These are phyloP conservation scores for Rhipidura dahli DNA, from an alignment of 2,113 vertebrate species.

Conservation along the genomic window DNA sequence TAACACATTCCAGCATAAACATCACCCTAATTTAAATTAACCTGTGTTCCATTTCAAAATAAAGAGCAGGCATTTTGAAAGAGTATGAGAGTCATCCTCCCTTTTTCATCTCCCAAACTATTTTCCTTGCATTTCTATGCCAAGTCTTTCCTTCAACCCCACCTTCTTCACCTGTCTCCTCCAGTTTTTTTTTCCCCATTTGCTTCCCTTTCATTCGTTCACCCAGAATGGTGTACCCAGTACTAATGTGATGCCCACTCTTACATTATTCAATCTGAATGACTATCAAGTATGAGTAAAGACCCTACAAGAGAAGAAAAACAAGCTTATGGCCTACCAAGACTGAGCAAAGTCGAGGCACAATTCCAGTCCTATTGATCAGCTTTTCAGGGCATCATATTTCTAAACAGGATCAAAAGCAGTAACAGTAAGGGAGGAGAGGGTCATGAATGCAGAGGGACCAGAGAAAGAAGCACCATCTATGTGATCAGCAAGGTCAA, in stretches of 20 bases:
- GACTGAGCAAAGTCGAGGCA: background rate
- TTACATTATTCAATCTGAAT: background rate
- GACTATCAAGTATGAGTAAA: background rate
- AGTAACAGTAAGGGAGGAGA: background rate
- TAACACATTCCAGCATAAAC: constrained; percentile 34
- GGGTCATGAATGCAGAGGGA: background rate
- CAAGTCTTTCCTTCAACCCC: background rate
- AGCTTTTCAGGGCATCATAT: background rate
- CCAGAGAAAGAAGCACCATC: background rate
- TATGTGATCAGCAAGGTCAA: background rate
- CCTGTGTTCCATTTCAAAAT: background rate
- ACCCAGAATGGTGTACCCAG: background rate
- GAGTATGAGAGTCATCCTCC: background rate
- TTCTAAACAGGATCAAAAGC: background rate
- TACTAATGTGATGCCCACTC: background rate
- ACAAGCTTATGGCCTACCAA: background rate
- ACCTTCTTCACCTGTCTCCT: background rate
- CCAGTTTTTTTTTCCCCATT: background rate
- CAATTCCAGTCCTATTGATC: background rate
- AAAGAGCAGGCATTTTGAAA: background rate
- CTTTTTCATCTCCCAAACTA: background rate
- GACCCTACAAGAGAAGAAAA: background rate
- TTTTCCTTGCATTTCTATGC: background rate
- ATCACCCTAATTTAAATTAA: background rate
- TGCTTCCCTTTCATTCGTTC: background rate